These are phyloP conservation scores for Furnarius figulus DNA, from an alignment of 2,113 vertebrate genomes.

Conservation along the genomic window DNA sequence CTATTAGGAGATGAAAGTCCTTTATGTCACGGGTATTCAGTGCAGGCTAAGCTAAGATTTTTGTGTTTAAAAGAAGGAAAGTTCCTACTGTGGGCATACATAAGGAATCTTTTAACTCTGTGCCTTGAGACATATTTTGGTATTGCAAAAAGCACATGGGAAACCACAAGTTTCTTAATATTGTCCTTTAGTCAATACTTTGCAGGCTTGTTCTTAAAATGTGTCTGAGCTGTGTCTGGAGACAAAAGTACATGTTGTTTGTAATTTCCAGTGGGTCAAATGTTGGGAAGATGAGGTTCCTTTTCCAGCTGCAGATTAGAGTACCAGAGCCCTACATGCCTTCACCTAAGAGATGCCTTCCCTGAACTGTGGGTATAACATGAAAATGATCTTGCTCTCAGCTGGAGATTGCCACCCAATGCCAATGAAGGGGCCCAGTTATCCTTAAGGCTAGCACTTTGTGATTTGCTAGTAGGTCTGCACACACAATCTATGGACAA, in stretches of 20 bases:
- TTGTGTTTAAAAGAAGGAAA: not conserved
- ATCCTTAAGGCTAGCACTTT: not conserved
- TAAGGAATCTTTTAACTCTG: not conserved
- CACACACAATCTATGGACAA: not conserved
- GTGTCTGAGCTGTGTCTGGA: not conserved
- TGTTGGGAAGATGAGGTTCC: not conserved
- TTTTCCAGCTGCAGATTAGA: not conserved
- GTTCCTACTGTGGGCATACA: not conserved
- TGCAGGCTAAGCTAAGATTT: not conserved
- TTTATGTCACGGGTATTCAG: not conserved
- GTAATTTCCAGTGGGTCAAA: not conserved
- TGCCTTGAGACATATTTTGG: not conserved
- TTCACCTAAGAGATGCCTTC: not conserved
- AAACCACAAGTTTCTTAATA: not conserved
- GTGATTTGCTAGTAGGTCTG: not conserved
- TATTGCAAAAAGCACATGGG: not conserved
- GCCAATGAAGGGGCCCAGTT: fast-evolving
- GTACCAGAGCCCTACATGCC: not conserved
- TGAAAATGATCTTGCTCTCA: not conserved
- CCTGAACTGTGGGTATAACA: not conserved
- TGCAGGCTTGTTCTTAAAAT: not conserved
- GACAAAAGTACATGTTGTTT: not conserved
- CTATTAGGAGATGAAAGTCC: not conserved
- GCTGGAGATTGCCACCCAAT: not conserved
- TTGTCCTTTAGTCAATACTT: not conserved